Base-by-base conservation (phyloP, 2,113 vertebrate genomes). In the Zapus hudsonius region DNA sequence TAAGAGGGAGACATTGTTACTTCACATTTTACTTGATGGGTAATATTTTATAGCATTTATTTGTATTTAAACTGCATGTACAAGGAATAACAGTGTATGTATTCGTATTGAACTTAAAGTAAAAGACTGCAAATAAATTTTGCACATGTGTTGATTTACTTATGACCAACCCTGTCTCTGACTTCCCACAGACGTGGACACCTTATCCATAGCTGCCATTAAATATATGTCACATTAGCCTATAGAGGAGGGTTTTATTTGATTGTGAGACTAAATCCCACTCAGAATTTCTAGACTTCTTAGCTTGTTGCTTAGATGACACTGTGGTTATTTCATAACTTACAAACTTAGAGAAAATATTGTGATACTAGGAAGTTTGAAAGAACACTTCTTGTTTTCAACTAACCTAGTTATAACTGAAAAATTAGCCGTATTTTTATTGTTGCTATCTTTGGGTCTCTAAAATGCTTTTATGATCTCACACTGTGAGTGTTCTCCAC, bases 171-270 rank as follows among this genome's bases (percentile, higher is more conserved):
- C 8, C 17, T 61, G 13, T n/a, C 27, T 17, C 3, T 23, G 52
- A 47, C 36, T 66, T n/a, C 38, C 74, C 0, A 13, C 5, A 75
- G 52, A 7, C 16, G 23, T 4, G 19, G 36, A 29, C 7, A 2
- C 3, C 7, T 8, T 47, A 44, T 87, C 17, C 70, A 4, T 13
- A 12, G 40, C 2, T 95, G 29, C 52, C 64, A 66, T 93, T 93
- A 79, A 84, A 40, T 87, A 84, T 2, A 23, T 38, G 78, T 90
- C 73, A 44, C 70, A 69, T 66, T 81, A 81, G 87, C 42, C 82
- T 74, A 13, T 52, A 52, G 73, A 27, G 55, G 55, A 76, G 42
- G 57, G 40, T 93, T 95, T 87, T 80, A 52, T 89, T 40, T 89
- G 59, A 74, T 81, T 82, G 52, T 47, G 80, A 55, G 13, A 63